These are phyloP conservation scores for Pycnonotus jocosus DNA, from an alignment of 2,113 vertebrate genomes.

Conservation along the genomic window DNA sequence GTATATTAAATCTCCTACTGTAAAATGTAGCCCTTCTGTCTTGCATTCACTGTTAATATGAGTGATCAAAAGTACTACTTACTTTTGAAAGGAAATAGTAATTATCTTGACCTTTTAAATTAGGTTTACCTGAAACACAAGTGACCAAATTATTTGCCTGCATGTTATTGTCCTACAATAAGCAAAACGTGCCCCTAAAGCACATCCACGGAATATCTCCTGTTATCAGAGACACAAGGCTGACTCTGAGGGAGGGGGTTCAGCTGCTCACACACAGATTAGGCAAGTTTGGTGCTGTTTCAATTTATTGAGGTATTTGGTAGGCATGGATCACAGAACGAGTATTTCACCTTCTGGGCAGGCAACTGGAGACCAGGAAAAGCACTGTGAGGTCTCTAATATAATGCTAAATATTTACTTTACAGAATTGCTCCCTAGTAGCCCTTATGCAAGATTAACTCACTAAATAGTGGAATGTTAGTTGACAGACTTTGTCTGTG, in stretches of 20 bases:
- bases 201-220: neutral
- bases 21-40: neutral
- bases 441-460: neutral
- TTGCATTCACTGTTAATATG: neutral
- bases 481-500: neutral
- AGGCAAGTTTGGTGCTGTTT: neutral
- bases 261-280: neutral
- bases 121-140: neutral
- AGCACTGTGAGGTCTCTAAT: neutral
- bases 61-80: neutral
- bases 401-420: neutral
- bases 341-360: neutral
- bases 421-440: neutral
- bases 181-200: neutral
- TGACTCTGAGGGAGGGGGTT: neutral
- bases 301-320: neutral
- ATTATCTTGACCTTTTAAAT: neutral
- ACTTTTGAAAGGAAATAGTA: neutral
- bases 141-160: neutral
- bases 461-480: neutral
- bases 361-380: neutral
- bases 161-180: neutral
- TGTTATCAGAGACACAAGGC: neutral
- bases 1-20: neutral
- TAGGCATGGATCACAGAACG: neutral